Conservation (phyloP, 2,797 vertebrate species). For the Phalanger gymnotis region DNA sequence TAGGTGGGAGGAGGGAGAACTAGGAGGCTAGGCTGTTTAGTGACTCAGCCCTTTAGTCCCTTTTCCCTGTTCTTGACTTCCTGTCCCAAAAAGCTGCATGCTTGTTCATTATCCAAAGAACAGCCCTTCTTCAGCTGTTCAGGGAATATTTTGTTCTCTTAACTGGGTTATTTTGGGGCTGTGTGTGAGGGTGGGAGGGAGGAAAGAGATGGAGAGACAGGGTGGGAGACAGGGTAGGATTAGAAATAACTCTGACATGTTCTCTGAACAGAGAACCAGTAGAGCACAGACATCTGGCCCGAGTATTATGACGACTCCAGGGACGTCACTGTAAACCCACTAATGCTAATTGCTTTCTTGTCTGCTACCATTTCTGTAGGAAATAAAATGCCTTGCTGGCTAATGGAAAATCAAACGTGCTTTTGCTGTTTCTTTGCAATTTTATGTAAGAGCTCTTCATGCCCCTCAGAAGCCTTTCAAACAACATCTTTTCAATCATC, state of each 20-base stretch:
- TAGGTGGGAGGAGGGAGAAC: background rate
- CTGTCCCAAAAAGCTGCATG: background rate
- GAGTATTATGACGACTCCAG: conserved; percentile 66
- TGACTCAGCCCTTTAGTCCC: background rate
- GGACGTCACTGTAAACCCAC: conserved; percentile 63
- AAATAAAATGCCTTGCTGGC: conserved; percentile 68
- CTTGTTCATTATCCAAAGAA: conserved; percentile 61
- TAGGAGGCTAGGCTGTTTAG: background rate
- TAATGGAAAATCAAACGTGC: conserved; percentile 73
- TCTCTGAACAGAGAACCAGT: conserved; percentile 65
- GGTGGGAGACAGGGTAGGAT: conserved; percentile 60
- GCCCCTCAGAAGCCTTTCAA: conserved; percentile 26
- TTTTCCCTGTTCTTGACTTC: background rate
- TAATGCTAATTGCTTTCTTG: conserved; percentile 76
- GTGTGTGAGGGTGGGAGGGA: conserved; percentile 66
- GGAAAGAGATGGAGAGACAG: conserved; percentile 53
- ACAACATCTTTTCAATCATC: background rate
- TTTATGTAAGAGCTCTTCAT: conserved; percentile 57
- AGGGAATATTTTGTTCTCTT: conserved; percentile 67
- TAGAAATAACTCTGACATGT: conserved; percentile 66
- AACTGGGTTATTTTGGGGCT: conserved; percentile 64
- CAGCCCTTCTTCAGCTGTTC: conserved; percentile 48
- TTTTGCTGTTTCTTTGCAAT: conserved; percentile 21
- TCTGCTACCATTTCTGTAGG: conserved; percentile 75
- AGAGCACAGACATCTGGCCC: conserved; percentile 79